A percentile compares a stretch with the other conserved stretches of the same genome.
Conservation (phyloP, 1,140 invertebrate species). For the Rhysida immarginata region DNA sequence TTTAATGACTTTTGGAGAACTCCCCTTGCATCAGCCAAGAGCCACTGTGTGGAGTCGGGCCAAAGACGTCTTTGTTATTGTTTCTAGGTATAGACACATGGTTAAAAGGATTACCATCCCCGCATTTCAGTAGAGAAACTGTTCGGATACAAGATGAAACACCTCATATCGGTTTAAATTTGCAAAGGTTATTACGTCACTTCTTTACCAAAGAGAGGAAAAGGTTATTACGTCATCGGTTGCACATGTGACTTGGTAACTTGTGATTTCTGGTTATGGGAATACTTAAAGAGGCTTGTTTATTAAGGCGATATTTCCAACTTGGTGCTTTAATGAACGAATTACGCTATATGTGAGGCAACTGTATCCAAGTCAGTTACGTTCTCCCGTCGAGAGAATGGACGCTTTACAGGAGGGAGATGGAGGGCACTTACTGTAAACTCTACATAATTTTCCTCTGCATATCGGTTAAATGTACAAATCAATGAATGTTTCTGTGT, state of each 20-base stretch:
- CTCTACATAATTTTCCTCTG: too few species aligned
- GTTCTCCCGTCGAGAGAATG: background rate
- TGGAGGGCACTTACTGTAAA: background rate
- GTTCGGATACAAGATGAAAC: background rate
- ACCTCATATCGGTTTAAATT: background rate
- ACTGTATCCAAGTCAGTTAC: background rate
- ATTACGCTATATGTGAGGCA: background rate
- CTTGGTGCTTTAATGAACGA: background rate
- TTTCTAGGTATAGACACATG: background rate
- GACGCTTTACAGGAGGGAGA: background rate
- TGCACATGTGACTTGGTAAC: background rate
- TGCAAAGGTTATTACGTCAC: background rate
- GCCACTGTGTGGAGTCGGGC: background rate
- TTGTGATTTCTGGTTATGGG: background rate
- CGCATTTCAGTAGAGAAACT: background rate
- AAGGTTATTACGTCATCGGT: background rate
- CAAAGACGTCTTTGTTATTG: background rate
- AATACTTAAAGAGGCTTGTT: background rate
- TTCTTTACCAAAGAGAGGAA: background rate
- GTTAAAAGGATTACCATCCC: background rate
- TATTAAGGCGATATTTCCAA: background rate
- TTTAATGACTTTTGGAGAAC: background rate
- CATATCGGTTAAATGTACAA: background rate
- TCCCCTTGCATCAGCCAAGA: background rate
- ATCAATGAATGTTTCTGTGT: background rate